Evolutionary conservation across 2,113 vertebrate species (phyloP), one percentile per base, ranked within the genome.

Genomic region (Empidonax traillii): DNA sequence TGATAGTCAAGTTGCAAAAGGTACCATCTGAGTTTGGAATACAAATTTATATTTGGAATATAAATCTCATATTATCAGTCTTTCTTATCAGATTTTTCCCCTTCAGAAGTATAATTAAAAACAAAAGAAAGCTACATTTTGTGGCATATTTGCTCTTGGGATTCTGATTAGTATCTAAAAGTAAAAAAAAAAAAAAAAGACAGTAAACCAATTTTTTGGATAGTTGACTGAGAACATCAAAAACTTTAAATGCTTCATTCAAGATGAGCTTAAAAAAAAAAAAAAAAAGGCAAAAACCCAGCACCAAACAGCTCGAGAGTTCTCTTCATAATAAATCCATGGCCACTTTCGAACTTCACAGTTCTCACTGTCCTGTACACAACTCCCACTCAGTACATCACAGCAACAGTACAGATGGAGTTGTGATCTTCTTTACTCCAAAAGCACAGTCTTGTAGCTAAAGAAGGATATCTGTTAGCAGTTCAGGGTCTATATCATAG

Each of bases 301-400:
- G 3, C 28, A 73, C 13, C 18, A 41, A 77, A 28, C 72, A 90
- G 68, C 83, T 95, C 59, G 1, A 91, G 85, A 84, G 41, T 84
- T 95, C 33, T 95, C 88, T 92, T 89, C 92, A 95, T 95, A 94
- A 94, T 74, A 95, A 90, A 96, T 92, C 88, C 65, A 78, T 51
- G 95, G 61, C 92, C 92, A 96, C 92, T 97, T 96, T 95, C 41
- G 19, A 97, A 95, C 93, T 93, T 95, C 88, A 95, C 93, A 94
- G 96, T 96, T 96, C 95, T 97, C 96, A 96, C 96, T 96, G 94
- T 96, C 95, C 94, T 96, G 92, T 90, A 96, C 92, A 97, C 76
- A 96, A 96, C 96, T 96, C 92, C 95, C 94, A 97, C 96, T 95
- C 96, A 96, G 94, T 96, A 96, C 96, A 96, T 96, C 93, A 94